Evolutionary conservation across 2,113 vertebrate genomes (phyloP).

Genomic region (Poeciliopsis occidentalis): DNA sequence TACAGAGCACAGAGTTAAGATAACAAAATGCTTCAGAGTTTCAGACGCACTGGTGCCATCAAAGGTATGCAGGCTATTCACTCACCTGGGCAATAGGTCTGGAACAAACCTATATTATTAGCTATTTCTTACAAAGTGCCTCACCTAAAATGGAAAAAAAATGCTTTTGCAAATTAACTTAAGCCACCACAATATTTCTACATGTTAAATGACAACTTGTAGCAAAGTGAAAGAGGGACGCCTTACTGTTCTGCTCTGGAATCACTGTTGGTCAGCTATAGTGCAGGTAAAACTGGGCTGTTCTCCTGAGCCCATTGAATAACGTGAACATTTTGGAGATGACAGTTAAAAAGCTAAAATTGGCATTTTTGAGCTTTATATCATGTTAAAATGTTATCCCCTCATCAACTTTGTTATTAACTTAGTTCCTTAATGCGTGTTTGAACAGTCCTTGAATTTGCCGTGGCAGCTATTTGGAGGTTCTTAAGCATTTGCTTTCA

Average conservation of each 20-base stretch:
- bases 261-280: too few species aligned
- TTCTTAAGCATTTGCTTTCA: too few species aligned
- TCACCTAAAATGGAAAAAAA: not conserved
- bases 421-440: too few species aligned
- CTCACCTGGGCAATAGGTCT: constrained; percentile 13
- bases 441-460: too few species aligned
- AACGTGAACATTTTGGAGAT: too few species aligned
- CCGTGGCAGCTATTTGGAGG: too few species aligned
- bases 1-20: constrained; percentile 57
- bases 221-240: not conserved
- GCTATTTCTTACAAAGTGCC: not conserved
- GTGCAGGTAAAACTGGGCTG: too few species aligned
- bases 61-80: constrained; percentile 20
- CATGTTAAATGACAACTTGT: not conserved
- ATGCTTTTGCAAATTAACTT: not conserved
- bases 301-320: too few species aligned
- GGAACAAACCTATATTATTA: not conserved
- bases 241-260: not conserved
- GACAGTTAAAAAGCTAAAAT: too few species aligned
- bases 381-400: too few species aligned
- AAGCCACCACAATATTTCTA: not conserved
- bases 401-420: too few species aligned
- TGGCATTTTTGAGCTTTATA: too few species aligned
- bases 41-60: constrained; percentile 51
- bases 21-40: constrained; percentile 60